Percentiles rank a stretch among this genome's conserved stretches.
Conservation (phyloP, 1,140 invertebrate genomes). For the Solenopsis fugax region DNA sequence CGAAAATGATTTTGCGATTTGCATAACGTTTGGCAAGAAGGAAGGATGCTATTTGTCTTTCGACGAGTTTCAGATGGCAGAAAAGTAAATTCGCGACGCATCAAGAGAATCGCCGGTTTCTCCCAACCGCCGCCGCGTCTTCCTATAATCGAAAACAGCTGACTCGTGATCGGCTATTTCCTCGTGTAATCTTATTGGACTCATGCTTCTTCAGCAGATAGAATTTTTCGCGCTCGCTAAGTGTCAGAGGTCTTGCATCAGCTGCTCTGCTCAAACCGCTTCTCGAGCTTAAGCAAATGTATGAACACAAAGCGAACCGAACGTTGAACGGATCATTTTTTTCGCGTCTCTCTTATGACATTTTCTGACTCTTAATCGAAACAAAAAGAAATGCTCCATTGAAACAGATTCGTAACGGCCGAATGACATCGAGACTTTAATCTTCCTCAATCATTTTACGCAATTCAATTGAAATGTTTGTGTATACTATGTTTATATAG, state of each 20-base stretch:
- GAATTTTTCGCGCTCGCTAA: conserved; percentile 13
- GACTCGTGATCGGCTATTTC: conserved; percentile 12
- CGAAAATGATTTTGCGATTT: neutral
- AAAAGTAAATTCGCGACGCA: conserved; percentile 23
- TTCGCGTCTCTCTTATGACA: neutral
- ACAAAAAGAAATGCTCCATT: neutral
- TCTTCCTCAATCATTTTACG: neutral
- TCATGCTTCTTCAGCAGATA: neutral
- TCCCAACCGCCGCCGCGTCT: neutral
- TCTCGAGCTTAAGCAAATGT: conserved; percentile 34
- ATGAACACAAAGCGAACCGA: neutral
- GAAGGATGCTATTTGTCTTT: conserved; percentile 15
- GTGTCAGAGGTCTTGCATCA: conserved; percentile 36
- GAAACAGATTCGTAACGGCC: neutral
- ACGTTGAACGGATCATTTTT: conserved; percentile 18
- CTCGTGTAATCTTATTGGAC: conserved; percentile 10
- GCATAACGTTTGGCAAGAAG: conserved; percentile 4
- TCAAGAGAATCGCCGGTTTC: conserved; percentile 16
- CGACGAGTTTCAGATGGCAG: conserved; percentile 8
- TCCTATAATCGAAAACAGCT: conserved; percentile 30
- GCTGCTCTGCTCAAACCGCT: neutral
- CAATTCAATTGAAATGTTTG: neutral
- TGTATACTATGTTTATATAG: neutral
- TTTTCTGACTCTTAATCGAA: neutral
- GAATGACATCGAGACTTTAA: neutral